phyloP scores from a whole-genome alignment of 1,140 invertebrate genomes.

The Euschistus heros region DNA sequence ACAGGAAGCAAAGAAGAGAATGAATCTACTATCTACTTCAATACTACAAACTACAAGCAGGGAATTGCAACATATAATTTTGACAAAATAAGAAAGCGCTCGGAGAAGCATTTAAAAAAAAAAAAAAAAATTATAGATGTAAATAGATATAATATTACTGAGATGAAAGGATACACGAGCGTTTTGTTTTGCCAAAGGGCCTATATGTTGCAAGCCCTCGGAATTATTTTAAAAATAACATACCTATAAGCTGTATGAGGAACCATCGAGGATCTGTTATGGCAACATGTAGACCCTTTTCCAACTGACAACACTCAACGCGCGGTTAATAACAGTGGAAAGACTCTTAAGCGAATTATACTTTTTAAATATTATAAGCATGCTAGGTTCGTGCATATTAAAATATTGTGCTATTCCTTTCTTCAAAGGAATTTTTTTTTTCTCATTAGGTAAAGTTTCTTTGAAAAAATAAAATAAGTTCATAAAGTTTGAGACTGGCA shows the following conservation, averaged over 20 bases:
- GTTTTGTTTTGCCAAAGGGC: constrained; percentile 11
- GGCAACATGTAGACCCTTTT: constrained; percentile 24
- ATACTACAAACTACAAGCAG: constrained; percentile 15
- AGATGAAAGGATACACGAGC: too few species aligned
- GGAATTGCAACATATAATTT: constrained; percentile 21
- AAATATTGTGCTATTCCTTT: too few species aligned
- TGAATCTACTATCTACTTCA: neutral
- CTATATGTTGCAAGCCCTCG: constrained; percentile 23
- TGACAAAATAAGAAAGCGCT: constrained; percentile 6
- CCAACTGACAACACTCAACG: constrained; percentile 16
- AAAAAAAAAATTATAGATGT: too few species aligned
- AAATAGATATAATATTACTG: too few species aligned
- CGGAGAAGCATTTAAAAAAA: too few species aligned
- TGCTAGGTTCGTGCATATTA: too few species aligned
- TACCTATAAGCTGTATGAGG: constrained; percentile 4
- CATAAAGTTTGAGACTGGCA: too few species aligned
- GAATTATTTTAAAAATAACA: constrained; percentile 6
- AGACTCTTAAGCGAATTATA: too few species aligned
- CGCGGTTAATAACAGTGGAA: neutral
- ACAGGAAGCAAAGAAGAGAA: constrained; percentile 11
- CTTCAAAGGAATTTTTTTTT: too few species aligned
- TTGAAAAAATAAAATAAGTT: too few species aligned
- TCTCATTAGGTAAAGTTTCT: too few species aligned
- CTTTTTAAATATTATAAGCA: too few species aligned
- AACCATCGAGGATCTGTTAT: constrained; percentile 5